Conservation (phyloP, 2,888 invertebrate genomes). For the Ceriagrion tenellum region DNA sequence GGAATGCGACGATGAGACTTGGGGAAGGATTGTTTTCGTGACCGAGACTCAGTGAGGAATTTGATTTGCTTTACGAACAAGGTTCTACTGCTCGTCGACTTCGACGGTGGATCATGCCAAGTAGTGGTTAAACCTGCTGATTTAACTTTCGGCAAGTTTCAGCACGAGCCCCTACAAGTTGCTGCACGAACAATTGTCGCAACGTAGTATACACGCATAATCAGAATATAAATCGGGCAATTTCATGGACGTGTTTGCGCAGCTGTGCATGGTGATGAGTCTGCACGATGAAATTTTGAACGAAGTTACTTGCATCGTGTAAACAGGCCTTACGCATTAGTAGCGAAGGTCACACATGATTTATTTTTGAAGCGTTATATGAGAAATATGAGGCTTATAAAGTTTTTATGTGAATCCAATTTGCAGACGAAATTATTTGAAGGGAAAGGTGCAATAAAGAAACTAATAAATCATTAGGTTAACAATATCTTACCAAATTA, state of each 20-base stretch:
- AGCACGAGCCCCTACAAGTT: too few relatives aligned
- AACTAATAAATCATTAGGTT: background rate
- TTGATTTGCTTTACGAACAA: background rate
- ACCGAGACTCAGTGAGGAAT: background rate
- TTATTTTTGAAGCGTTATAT: background rate
- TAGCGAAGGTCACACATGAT: too few relatives aligned
- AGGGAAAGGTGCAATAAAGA: background rate
- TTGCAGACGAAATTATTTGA: background rate
- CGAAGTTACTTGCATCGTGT: background rate
- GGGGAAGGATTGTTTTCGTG: background rate
- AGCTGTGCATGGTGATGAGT: too few relatives aligned
- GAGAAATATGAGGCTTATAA: background rate
- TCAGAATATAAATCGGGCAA: too few relatives aligned
- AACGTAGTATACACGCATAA: too few relatives aligned
- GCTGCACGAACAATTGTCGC: too few relatives aligned
- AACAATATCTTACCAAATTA: background rate
- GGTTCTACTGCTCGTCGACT: background rate
- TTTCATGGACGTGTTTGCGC: too few relatives aligned
- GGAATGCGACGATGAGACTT: background rate
- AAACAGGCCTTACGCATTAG: background rate
- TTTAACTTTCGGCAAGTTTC: background rate
- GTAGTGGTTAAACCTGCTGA: background rate
- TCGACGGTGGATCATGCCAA: background rate
- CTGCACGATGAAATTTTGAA: too few relatives aligned
- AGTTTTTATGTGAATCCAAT: background rate